phyloP scores from a whole-genome alignment of 2,888 invertebrate genomes.

The Pristionchus fissidentatus region DNA sequence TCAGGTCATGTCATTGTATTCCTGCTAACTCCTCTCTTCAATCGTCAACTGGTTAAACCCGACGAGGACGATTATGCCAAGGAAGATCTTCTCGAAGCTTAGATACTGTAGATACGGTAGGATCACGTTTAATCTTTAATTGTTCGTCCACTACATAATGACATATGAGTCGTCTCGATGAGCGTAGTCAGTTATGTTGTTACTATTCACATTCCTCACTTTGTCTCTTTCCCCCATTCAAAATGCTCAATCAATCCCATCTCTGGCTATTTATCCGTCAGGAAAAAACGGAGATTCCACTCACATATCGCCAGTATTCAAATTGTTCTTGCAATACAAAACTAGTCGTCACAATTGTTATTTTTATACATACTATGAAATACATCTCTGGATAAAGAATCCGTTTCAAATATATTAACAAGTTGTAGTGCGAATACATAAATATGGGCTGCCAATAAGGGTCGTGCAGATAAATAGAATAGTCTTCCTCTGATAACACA shows the following conservation, averaged over 20 bases:
- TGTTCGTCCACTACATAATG: neutral
- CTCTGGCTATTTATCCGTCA: constrained; percentile 16
- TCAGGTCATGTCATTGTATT: constrained; percentile 57
- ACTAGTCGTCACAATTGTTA: constrained; percentile 14
- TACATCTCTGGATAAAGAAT: constrained; percentile 14
- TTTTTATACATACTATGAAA: constrained; percentile 42
- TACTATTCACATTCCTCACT: constrained; percentile 7
- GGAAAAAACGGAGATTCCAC: constrained; percentile 20
- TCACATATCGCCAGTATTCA: neutral
- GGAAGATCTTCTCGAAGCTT: constrained; percentile 8
- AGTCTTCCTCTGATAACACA: constrained; percentile 1
- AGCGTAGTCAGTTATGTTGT: neutral
- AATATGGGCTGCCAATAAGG: constrained; percentile 22
- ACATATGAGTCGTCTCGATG: neutral
- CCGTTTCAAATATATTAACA: constrained; percentile 28
- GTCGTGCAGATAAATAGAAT: constrained; percentile 23
- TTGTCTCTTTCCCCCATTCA: constrained; percentile 11
- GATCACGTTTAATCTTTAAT: neutral
- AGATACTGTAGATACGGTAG: no score
- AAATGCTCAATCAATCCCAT: constrained; percentile 29
- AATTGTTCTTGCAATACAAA: neutral
- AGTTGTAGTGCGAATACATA: constrained; percentile 15
- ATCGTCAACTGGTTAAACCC: constrained; percentile 59
- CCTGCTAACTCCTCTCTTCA: constrained; percentile 61
- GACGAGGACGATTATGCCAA: constrained; percentile 52